A percentile compares a stretch with the other conserved stretches of the same genome.
Evolutionary conservation across 1,140 invertebrate genomes (phyloP).

Genomic region (Cylas formicarius): DNA sequence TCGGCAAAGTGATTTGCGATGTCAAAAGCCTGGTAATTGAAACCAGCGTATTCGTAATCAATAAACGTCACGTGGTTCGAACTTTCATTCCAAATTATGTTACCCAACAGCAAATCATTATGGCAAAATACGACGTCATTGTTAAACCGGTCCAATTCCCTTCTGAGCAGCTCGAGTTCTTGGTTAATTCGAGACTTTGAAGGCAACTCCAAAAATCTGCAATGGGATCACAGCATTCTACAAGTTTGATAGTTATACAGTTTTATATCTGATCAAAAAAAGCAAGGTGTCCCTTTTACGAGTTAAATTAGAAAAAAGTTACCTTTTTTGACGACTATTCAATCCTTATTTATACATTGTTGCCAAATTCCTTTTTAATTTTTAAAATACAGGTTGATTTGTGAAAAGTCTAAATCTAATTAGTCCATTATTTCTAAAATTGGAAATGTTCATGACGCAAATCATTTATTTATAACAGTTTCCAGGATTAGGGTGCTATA

Average conservation of each 20-base stretch:
- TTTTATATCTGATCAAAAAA: slow-evolving; percentile 14
- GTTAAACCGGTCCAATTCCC: slow-evolving; percentile 53
- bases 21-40: slow-evolving; percentile 93
- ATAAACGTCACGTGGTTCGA: slow-evolving; percentile 81
- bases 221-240: no score
- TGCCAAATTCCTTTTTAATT: no score
- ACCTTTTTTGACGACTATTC: slow-evolving; percentile 55
- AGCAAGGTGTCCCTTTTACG: no score
- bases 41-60: slow-evolving; percentile 93
- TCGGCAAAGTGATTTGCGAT: slow-evolving; percentile 98
- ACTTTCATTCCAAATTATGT: slow-evolving; percentile 78
- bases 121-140: slow-evolving; percentile 93
- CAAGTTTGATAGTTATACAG: no score
- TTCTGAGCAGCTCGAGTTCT: slow-evolving; percentile 64
- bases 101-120: slow-evolving; percentile 93
- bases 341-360: no score
- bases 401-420: no score
- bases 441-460: no score
- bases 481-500: no score
- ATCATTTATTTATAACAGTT: no score
- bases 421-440: no score
- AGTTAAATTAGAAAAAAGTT: slow-evolving; percentile 8
- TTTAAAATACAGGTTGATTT: no score
- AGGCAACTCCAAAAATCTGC: slow-evolving; percentile 31
- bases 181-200: slow-evolving; percentile 54